A percentile compares a stretch with the other conserved stretches of the same genome.
Evolutionary conservation across 2,797 vertebrate species (phyloP).

Genomic region (Steatocranus sp.): DNA sequence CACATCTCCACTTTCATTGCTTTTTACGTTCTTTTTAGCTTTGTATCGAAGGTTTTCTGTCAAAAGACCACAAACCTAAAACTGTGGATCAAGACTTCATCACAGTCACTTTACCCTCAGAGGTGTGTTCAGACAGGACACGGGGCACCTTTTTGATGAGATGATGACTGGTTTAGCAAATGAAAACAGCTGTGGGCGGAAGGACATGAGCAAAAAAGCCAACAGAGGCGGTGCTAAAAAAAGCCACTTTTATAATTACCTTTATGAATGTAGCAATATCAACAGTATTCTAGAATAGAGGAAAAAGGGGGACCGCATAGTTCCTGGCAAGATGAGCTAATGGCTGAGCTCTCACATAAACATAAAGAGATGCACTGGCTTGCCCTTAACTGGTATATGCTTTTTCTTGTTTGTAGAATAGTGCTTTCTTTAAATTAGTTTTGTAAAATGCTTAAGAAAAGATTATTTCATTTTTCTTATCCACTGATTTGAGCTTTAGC

Average conservation of each 20-base stretch:
- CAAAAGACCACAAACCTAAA: not conserved
- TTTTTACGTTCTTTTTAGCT: accelerated
- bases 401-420: not conserved
- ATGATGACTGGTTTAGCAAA: not conserved
- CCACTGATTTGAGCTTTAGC: not conserved
- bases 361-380: not conserved
- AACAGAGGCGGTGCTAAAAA: not conserved
- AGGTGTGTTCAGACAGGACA: not conserved
- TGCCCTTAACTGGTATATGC: accelerated
- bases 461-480: not conserved
- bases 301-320: not conserved
- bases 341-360: not conserved
- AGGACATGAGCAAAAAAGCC: not conserved
- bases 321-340: not conserved
- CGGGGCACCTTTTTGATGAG: not conserved
- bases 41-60: not conserved
- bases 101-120: not conserved
- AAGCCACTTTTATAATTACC: accelerated
- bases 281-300: not conserved
- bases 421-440: not conserved
- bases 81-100: not conserved
- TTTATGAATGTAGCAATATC: not conserved
- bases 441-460: not conserved
- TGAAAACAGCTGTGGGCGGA: not conserved
- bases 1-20: accelerated